Evolutionary conservation across 2,797 vertebrate genomes (phyloP).

Genomic region (Acanthurus tractus): DNA sequence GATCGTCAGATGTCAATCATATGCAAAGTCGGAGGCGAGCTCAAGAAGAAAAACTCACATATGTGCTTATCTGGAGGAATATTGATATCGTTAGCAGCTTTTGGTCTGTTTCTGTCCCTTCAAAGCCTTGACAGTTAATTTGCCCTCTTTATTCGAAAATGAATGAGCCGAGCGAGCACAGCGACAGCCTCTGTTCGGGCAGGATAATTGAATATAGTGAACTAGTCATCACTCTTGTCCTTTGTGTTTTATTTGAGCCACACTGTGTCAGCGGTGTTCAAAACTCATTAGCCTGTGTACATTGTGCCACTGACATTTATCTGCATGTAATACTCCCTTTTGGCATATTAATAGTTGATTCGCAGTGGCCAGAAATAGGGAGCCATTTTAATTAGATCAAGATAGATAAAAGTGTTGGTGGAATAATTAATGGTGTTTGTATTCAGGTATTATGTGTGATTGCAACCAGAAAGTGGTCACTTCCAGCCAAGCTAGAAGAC

Average conservation of each 20-base stretch:
- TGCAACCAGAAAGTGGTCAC: conserved; percentile 22
- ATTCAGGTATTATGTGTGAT: conserved; percentile 29
- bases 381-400: conserved; percentile 48
- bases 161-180: conserved; percentile 43
- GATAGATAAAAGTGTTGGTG: conserved; percentile 33
- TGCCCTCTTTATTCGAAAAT: conserved; percentile 30
- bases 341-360: conserved; percentile 60
- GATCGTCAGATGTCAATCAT: conserved; percentile 1
- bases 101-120: conserved; percentile 49
- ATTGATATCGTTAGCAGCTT: conserved; percentile 57
- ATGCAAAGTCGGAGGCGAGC: conserved; percentile 1
- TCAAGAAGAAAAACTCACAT: not conserved
- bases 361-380: conserved; percentile 32
- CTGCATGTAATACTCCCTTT: conserved; percentile 38
- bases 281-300: conserved; percentile 76
- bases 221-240: conserved; percentile 73
- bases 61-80: conserved; percentile 37
- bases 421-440: conserved; percentile 44
- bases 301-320: conserved; percentile 65
- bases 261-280: conserved; percentile 65
- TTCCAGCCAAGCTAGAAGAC: conserved; percentile 6
- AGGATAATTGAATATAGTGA: conserved; percentile 77
- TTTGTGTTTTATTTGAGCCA: conserved; percentile 62
- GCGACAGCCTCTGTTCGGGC: conserved; percentile 51
- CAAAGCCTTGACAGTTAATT: conserved; percentile 77